A percentile compares a stretch with the other conserved stretches of the same genome.
Conservation (phyloP, 2,797 vertebrate genomes). For the Bucorvus abyssinicus region DNA sequence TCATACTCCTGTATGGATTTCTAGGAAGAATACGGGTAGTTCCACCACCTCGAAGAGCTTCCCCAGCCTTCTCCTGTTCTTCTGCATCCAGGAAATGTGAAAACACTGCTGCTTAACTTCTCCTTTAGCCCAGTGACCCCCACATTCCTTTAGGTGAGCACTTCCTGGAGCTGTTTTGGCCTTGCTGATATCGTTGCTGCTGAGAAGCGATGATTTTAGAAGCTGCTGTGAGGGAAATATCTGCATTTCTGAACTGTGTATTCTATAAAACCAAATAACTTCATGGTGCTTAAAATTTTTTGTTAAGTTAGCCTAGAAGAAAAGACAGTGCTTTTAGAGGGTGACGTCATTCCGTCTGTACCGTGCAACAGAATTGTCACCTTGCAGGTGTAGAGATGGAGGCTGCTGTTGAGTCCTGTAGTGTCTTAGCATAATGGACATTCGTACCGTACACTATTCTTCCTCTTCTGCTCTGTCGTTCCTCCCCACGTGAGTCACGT, state of each 20-base stretch:
- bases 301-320: not conserved
- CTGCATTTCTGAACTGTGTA: not conserved
- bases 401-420: not conserved
- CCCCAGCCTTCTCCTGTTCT: not conserved
- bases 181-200: not conserved
- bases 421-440: not conserved
- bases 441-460: not conserved
- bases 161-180: not conserved
- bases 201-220: not conserved
- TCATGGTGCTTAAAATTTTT: not conserved
- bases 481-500: not conserved
- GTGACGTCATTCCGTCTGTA: not conserved
- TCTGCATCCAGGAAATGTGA: not conserved
- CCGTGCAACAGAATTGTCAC: not conserved
- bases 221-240: not conserved
- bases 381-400: not conserved
- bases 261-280: not conserved
- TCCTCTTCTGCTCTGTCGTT: not conserved
- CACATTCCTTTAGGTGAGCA: not conserved
- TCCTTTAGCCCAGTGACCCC: not conserved
- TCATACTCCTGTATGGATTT: not conserved
- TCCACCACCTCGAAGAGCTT: not conserved
- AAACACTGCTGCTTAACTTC: not conserved
- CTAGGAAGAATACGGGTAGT: not conserved
- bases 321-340: not conserved